Base-by-base conservation (phyloP, 1,140 invertebrate genomes). In the Pseudomyrmex pallidus region DNA sequence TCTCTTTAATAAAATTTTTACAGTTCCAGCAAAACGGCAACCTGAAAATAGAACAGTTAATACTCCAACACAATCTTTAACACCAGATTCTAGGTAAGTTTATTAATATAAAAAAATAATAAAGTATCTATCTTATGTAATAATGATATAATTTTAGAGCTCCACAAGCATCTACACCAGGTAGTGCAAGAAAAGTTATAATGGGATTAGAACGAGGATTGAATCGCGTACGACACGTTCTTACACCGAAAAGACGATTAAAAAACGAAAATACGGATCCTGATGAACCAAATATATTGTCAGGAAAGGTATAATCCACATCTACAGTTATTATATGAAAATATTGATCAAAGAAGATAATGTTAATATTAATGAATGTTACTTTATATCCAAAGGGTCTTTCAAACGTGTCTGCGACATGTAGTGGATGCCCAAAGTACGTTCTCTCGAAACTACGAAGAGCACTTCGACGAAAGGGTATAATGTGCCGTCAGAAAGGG, bases 391-490 rank as follows among this genome's bases (percentile, higher is more conserved):
- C 93, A 94, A 90, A 97, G 97, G 95, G 96, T 78, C 92, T 97
- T 56, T 96, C 96, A 87, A 97, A 97, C 92, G 96, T 98, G 35
- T 97, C 96, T 7, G 96, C 96, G 10, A 97, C 96, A 8, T 95
- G 95, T 54, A 96, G 95, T 74, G 95, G 94, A 15, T 96, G 96
- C 93, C 95, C 97, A 1, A 96, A 97, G 86, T 93, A 95, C 82
- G 96, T 97, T 13, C 92, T 97, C 25, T 93, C 93, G 1, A 95
- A 96, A 90, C 91, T 97, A 54, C 95, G 95, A 66, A 93, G 94
- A 68, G 96, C 96, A 2, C 94, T 97, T 50, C 93, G 95, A 12
- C 95, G 95, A 80, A 97, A 96, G 92, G 96, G 96, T 87, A 96
- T 97, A 72, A 93, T 95, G 44, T 97, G 95, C 90, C 95, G 95